Base-by-base conservation (phyloP, 2,888 invertebrate species). In the Pollenia labialis region DNA sequence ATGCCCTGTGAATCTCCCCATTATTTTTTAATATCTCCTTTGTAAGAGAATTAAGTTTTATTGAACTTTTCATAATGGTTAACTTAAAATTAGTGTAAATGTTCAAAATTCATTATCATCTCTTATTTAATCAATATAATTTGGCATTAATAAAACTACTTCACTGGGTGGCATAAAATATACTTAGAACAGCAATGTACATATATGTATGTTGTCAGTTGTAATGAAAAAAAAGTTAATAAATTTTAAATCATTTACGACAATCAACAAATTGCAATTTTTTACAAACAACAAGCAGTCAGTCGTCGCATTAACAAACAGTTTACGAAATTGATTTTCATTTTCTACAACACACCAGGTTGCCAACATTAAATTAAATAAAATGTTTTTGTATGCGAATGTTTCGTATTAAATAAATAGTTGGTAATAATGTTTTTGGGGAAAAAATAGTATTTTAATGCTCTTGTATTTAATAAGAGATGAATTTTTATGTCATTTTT, bases 401-500 rank as follows among this genome's bases (percentile, higher is more conserved):
- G 72, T 66, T 12, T 54, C n/a, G 56, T 44, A 81, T 58, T 66
- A 74, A 74, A 50, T 58, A 74, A 74, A 81, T 62, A 54, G 44
- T 42, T 81, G 48, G 56, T 62, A 42, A 18, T 56, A 18, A 32
- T 14, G 44, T n/a, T 58, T 60, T 64, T 40, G 56, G 16, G n/a
- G 11, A 50, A 48, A 40, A 44, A 14, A 50, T 46, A 14, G 18
- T 60, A 50, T 72, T 71, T 69, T 81, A 52, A 74, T 72, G 80
- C 18, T 64, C 16, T 52, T 32, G 72, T 68, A 52, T 52, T 79
- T 46, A 66, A 79, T 62, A 74, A 68, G 74, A 79, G 66, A 84
- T 81, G 77, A 56, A 68, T 81, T 87, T 87, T 87, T 77, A 87
- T 87, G 81, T 79, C 50, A 72, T 48, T 88, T 88, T 88, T 87